Evolutionary conservation across 2,888 invertebrate genomes (phyloP), one percentile per base, ranked within the genome.

Genomic region (Neoascia interrupta): DNA sequence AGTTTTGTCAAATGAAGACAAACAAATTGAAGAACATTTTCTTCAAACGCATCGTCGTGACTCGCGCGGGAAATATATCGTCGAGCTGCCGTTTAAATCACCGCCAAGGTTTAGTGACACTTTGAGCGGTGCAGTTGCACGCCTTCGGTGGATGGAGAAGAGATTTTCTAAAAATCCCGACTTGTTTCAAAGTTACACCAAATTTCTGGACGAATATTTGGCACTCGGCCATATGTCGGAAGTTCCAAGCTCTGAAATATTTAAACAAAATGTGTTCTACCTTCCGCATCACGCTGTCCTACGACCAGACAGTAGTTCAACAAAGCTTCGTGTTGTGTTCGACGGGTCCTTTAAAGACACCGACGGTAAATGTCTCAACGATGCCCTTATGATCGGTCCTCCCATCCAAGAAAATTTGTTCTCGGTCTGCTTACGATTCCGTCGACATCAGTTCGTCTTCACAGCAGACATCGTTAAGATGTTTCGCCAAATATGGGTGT

Each of bases 91-190:
- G 6, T 68, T 58, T 5, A 58, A 58, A 49, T 37, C 28, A 8
- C 11, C 21, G 2, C 41, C 58, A 15, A 15, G 13, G 3, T 68
- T 68, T 23, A 13, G 18, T 8, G 10, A 41, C 8, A 16, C 41
- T 3, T 21, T 68, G 1, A 43, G 21, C 4, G 34, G 31, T 0
- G 49, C 41, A 1, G 0, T 45, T 21, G 26, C 49, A 3, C 36
- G n/a, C n/a, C n/a, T n/a, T n/a, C n/a, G n/a, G n/a, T n/a, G n/a
- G 53, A 64, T 64, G 64, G 68, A 58, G 19, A 51, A 8, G 13
- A 56, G 41, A 8, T 58, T 56, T 11, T 16, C 34, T 1, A 21
- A 16, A 4, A 41, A 68, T 5, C 5, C 5, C 19, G 8, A 0
- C 21, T 68, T 10, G 31, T 45, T 3, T 2, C 36, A 31, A 49